These are phyloP conservation scores for Eulemur mongoz DNA, from an alignment of 2,797 vertebrate genomes.

Conservation along the genomic window DNA sequence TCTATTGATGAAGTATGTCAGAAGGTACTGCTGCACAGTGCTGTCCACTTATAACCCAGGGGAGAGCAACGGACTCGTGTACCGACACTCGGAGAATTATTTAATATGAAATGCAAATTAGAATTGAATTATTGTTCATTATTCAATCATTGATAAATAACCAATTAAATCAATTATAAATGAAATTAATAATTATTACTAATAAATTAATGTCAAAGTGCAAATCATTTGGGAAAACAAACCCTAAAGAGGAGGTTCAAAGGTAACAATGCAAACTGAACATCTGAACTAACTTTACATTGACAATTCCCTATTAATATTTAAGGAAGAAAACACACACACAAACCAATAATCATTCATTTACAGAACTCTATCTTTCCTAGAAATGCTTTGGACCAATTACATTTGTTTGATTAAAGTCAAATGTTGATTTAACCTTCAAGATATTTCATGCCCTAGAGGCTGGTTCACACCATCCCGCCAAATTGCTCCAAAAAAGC, in stretches of 20 bases:
- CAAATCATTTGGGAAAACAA: background rate
- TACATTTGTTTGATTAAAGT: constrained; percentile 58
- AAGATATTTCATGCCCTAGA: constrained; percentile 57
- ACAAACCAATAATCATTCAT: background rate
- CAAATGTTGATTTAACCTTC: constrained; percentile 75
- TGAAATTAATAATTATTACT: background rate
- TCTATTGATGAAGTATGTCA: background rate
- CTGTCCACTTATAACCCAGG: background rate
- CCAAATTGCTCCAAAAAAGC: constrained; percentile 6
- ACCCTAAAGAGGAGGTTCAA: background rate
- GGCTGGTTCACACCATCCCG: constrained; percentile 2
- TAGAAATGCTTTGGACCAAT: background rate
- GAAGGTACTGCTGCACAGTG: background rate
- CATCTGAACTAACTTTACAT: background rate
- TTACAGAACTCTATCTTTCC: background rate
- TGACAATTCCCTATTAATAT: background rate
- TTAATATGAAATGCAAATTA: background rate
- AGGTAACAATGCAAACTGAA: background rate
- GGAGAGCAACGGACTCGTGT: background rate
- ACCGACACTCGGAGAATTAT: background rate
- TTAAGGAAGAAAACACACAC: background rate
- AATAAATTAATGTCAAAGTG: background rate
- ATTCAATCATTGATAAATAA: background rate
- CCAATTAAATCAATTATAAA: background rate
- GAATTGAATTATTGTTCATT: constrained; percentile 3